Evolutionary conservation across 2,888 invertebrate genomes (phyloP).

Genomic region (Ochropacha duplaris): DNA sequence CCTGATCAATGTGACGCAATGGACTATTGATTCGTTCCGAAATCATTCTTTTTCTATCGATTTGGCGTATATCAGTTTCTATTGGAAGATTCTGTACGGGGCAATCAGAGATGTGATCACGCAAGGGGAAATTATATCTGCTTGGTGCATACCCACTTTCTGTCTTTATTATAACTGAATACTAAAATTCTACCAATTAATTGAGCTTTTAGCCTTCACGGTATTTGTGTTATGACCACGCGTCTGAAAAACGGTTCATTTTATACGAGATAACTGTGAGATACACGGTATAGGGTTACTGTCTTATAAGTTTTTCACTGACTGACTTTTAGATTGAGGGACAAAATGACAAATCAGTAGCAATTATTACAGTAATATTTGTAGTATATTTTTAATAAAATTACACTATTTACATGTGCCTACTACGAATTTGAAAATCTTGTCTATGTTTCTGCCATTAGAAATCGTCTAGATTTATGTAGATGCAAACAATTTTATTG

Average conservation of each 20-base stretch:
- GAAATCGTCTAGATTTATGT: too few relatives aligned
- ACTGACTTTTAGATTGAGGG: too few relatives aligned
- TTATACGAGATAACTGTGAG: neutral
- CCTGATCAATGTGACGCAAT: slow-evolving; percentile 42
- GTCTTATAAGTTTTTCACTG: neutral
- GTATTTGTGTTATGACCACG: neutral
- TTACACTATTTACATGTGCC: too few relatives aligned
- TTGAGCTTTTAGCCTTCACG: slow-evolving; percentile 2
- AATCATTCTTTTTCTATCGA: slow-evolving; percentile 17
- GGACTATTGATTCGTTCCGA: slow-evolving; percentile 35
- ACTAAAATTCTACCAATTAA: neutral
- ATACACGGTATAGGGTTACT: neutral
- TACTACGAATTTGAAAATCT: too few relatives aligned
- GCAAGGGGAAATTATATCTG: slow-evolving; percentile 43
- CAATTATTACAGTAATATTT: too few relatives aligned
- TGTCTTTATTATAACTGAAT: slow-evolving; percentile 20
- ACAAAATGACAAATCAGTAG: too few relatives aligned
- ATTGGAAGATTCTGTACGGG: slow-evolving; percentile 41
- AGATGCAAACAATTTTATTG: too few relatives aligned
- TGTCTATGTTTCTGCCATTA: too few relatives aligned
- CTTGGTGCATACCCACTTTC: slow-evolving; percentile 30
- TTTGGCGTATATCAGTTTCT: slow-evolving; percentile 38
- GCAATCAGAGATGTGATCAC: slow-evolving; percentile 47
- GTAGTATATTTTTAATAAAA: too few relatives aligned
- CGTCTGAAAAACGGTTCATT: neutral